These are phyloP conservation scores for Furcula furcula DNA, from an alignment of 2,888 invertebrate genomes.

Conservation along the genomic window DNA sequence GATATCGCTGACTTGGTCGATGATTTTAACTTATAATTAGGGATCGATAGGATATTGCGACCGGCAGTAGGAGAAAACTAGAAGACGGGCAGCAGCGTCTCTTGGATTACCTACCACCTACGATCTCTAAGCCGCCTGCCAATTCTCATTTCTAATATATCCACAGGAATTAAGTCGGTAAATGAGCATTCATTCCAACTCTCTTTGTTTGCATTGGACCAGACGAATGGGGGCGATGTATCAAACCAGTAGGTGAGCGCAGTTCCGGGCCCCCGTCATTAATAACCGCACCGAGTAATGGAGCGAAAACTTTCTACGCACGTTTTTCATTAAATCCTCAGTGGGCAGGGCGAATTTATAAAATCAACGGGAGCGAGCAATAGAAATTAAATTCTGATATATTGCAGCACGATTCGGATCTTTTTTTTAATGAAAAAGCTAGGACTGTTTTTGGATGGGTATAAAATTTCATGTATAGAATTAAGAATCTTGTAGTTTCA, in stretches of 20 bases:
- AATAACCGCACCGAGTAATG: conserved; percentile 57
- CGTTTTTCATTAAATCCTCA: conserved; percentile 67
- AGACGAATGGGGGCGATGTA: conserved; percentile 47
- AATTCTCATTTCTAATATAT: background rate
- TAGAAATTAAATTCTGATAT: conserved; percentile 49
- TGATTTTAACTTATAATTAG: too few species aligned
- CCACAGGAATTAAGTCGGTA: too few species aligned
- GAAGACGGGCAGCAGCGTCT: too few species aligned
- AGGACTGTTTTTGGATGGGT: background rate
- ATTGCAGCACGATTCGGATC: conserved; percentile 12
- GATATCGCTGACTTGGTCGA: too few species aligned
- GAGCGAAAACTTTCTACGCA: conserved; percentile 64
- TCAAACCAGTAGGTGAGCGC: conserved; percentile 45
- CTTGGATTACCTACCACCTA: too few species aligned
- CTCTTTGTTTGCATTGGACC: conserved; percentile 47
- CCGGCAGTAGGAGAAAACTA: too few species aligned
- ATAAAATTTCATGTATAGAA: too few species aligned
- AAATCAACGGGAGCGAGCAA: conserved; percentile 53
- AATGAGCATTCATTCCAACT: background rate
- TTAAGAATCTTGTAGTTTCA: too few species aligned
- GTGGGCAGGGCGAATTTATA: conserved; percentile 49
- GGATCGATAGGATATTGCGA: too few species aligned
- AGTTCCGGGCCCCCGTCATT: conserved; percentile 45
- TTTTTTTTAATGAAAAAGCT: background rate
- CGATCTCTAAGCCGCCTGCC: too few species aligned